A percentile compares a stretch with the other conserved stretches of the same genome.
Conservation (phyloP, 1,140 invertebrate species). For the Belonocnema kinseyi region DNA sequence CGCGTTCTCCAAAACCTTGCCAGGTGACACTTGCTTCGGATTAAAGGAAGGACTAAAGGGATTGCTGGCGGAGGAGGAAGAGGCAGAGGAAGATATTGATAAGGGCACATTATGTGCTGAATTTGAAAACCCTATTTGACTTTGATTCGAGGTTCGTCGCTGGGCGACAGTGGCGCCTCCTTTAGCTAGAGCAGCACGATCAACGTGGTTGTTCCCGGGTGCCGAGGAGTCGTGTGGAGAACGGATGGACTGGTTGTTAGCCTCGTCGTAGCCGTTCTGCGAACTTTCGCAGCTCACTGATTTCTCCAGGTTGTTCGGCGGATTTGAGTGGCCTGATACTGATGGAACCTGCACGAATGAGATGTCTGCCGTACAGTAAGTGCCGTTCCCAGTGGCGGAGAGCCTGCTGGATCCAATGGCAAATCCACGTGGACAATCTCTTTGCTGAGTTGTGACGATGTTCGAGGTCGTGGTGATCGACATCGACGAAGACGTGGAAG, state of each 20-base stretch:
- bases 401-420: constrained; percentile 32
- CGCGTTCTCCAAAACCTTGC: neutral
- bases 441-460: neutral
- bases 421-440: constrained; percentile 8
- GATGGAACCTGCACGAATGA: constrained; percentile 46
- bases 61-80: constrained; percentile 24
- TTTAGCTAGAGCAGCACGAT: constrained; percentile 1
- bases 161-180: constrained; percentile 34
- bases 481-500: constrained; percentile 3
- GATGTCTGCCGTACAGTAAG: constrained; percentile 41
- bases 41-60: constrained; percentile 26
- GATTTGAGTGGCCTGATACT: constrained; percentile 3
- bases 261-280: constrained; percentile 11
- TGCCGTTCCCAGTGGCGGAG: constrained; percentile 36
- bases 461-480: constrained; percentile 19
- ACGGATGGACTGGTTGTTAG: constrained; percentile 26
- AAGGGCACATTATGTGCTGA: constrained; percentile 18
- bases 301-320: constrained; percentile 14
- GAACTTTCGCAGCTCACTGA: constrained; percentile 25
- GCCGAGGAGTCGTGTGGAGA: neutral
- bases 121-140: constrained; percentile 33
- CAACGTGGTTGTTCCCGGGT: constrained; percentile 5
- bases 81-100: constrained; percentile 19
- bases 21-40: constrained; percentile 33
- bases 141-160: constrained; percentile 39